Evolutionary conservation across 2,797 vertebrate genomes (phyloP), one percentile per base, ranked within the genome.

Genomic region (Borostomias antarcticus): DNA sequence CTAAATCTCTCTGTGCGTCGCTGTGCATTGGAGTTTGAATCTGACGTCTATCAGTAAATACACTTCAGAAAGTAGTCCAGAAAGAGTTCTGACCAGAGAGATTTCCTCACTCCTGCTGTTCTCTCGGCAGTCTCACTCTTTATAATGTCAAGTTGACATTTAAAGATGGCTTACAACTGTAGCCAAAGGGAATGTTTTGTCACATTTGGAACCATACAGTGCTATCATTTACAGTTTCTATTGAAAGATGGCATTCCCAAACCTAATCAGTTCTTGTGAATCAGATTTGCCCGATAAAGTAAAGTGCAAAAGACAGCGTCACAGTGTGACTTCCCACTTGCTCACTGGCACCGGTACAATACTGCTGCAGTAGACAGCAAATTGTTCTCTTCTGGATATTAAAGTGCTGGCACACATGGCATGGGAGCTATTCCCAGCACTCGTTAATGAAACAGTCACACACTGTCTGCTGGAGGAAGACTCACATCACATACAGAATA

Each of bases 331-430:
- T 32, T 23, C 21, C 21, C 10, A 37, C 8, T 37, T 21, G 28
- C n/a, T 37, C 56, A 58, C 23, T 28, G 58, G 25, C 58, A 40
- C 37, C 19, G 23, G 15, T 43, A 26, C 37, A 68, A 60, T 64
- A 48, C 62, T 54, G 74, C 56, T 37, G 48, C 48, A 70, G 75
- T 76, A 80, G 62, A 77, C 54, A 43, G 64, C 73, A 83, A 69
- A 86, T 84, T 80, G 76, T 78, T 85, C 79, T 77, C 80, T 69
- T 82, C 64, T 83, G 80, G 87, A 81, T 83, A 80, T 82, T 82
- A 82, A 88, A 82, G 73, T 77, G 75, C 63, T 52, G 32, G 13
- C 70, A 59, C 72, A 53, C 56, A 65, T 77, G 79, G 69, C 69
- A 74, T 74, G 56, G 56, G 58, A 80, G 77, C 82, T 75, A 80